Conservation (phyloP, 2,888 invertebrate genomes). For the Agapetus fuscipes region DNA sequence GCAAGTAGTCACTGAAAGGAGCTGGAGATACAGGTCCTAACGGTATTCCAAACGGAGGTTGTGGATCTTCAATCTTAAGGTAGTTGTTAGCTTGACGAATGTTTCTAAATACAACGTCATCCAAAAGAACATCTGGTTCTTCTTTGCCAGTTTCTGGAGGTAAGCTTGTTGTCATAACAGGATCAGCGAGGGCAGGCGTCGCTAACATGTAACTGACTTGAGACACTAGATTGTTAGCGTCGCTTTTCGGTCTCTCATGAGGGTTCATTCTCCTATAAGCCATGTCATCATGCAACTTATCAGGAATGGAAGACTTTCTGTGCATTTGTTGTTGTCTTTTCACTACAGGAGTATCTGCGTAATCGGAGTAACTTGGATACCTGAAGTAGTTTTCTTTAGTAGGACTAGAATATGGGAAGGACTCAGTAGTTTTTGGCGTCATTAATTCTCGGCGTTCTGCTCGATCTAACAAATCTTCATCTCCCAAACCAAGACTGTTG, state of each 20-base stretch:
- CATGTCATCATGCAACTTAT: slow-evolving; percentile 69
- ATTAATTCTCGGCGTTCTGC: slow-evolving; percentile 65
- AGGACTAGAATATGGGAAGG: slow-evolving; percentile 11
- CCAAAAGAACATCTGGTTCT: slow-evolving; percentile 73
- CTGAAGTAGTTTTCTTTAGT: slow-evolving; percentile 14
- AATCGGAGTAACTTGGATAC: slow-evolving; percentile 12
- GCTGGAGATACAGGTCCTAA: slow-evolving; percentile 73
- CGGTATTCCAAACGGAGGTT: slow-evolving; percentile 87
- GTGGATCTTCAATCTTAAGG: slow-evolving; percentile 64
- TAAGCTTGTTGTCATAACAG: no score
- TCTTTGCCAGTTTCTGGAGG: slow-evolving; percentile 44
- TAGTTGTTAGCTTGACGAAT: slow-evolving; percentile 68
- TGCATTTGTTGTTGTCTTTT: not conserved
- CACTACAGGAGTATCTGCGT: not conserved
- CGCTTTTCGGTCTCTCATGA: slow-evolving; percentile 42
- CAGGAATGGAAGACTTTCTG: slow-evolving; percentile 41
- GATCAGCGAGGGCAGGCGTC: slow-evolving; percentile 52
- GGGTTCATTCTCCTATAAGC: slow-evolving; percentile 64
- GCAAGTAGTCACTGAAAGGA: slow-evolving; percentile 75
- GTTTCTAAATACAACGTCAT: slow-evolving; percentile 77
- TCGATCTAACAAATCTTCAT: slow-evolving; percentile 70
- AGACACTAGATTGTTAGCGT: slow-evolving; percentile 36
- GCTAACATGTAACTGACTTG: slow-evolving; percentile 58
- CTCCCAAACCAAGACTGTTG: slow-evolving; percentile 75
- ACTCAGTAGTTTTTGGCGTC: slow-evolving; percentile 30